Evolutionary conservation across 2,113 vertebrate species (phyloP).

Genomic region (Origma solitaria): DNA sequence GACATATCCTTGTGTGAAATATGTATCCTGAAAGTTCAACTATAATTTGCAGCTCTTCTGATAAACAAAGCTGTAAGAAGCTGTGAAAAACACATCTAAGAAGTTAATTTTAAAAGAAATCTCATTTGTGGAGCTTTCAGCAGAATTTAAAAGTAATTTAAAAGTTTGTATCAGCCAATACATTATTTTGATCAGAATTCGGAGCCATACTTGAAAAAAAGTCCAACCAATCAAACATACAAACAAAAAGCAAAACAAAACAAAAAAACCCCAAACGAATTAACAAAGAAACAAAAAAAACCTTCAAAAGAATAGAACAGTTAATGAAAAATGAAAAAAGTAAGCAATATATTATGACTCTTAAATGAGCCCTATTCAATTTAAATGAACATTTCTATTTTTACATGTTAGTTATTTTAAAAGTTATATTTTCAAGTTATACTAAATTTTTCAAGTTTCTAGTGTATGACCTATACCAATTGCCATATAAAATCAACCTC

Average conservation of each 20-base stretch:
- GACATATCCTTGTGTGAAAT: not conserved
- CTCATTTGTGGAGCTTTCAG: not conserved
- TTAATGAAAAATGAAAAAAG: not conserved
- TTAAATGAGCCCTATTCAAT: not conserved
- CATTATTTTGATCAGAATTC: not conserved
- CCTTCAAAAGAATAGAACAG: not conserved
- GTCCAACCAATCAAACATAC: too few relatives aligned
- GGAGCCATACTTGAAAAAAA: not conserved
- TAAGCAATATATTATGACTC: not conserved
- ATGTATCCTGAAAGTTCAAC: not conserved
- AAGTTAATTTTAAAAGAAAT: not conserved
- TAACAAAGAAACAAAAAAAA: not conserved
- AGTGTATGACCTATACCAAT: not conserved
- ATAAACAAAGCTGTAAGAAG: not conserved
- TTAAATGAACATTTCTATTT: not conserved
- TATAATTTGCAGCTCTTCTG: not conserved
- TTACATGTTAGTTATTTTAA: not conserved
- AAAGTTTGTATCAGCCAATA: not conserved
- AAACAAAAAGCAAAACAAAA: not conserved
- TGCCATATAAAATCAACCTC: not conserved
- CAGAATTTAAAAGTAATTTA: not conserved
- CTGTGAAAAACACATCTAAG: not conserved
- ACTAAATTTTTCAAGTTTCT: not conserved
- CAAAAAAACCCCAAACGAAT: not conserved
- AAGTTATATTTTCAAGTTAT: not conserved